Percentiles rank a stretch among this genome's conserved stretches.
Conservation (phyloP, 2,113 vertebrate species). For the Poecilia latipinna region DNA sequence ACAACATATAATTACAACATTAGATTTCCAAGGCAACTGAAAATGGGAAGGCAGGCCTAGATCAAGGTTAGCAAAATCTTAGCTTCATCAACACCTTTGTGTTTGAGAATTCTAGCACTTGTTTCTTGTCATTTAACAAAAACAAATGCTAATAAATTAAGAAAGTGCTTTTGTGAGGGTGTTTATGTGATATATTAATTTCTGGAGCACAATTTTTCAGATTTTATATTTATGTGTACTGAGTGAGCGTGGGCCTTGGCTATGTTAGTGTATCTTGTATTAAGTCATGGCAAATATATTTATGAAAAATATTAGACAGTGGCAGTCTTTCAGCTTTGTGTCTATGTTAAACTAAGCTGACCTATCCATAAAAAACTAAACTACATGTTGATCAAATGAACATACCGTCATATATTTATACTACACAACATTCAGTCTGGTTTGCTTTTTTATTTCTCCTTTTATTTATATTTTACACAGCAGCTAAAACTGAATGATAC, state of each 20-base stretch:
- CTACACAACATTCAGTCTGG: neutral
- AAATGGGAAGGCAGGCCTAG: neutral
- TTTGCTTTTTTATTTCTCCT: no score
- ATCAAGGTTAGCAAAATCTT: neutral
- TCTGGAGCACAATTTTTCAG: neutral
- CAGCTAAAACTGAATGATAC: no score
- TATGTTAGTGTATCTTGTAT: no score
- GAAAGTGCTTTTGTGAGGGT: neutral
- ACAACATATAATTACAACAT: neutral
- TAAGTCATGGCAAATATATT: no score
- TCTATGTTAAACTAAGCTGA: neutral
- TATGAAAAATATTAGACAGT: no score
- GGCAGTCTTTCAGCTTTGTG: neutral
- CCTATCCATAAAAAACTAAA: neutral
- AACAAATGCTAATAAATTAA: neutral
- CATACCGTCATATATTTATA: neutral
- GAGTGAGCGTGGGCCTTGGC: no score
- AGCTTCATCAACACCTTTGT: neutral
- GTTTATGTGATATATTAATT: neutral
- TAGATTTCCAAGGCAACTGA: neutral
- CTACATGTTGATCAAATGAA: neutral
- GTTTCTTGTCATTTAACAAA: neutral
- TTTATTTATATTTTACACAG: no score
- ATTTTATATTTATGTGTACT: no score
- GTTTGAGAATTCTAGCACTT: neutral